Percentiles rank a stretch among this genome's conserved stretches.
These are phyloP conservation scores for Axinella damicornis DNA, from an alignment of 37 sponge, comb jelly and placozoan genomes.

Conservation along the genomic window DNA sequence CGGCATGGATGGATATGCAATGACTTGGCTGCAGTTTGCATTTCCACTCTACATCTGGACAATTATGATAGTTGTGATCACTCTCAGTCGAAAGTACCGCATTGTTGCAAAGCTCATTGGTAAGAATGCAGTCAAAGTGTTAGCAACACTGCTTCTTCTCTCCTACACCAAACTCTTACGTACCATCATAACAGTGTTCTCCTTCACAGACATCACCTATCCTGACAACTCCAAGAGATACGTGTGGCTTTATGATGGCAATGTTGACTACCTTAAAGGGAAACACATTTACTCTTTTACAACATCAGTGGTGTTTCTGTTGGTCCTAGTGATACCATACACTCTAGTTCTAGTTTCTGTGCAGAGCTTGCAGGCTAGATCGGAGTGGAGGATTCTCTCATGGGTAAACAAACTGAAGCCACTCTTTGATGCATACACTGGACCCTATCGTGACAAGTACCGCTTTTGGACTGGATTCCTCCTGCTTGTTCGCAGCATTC, in stretches of 20 bases:
- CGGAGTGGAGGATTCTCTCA: too few species aligned
- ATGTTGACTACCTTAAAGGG: constrained; percentile 9
- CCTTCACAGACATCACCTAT: not conserved
- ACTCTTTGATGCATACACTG: not conserved
- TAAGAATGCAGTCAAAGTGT: constrained; percentile 33
- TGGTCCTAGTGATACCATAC: constrained; percentile 14
- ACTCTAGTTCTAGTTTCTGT: constrained; percentile 9
- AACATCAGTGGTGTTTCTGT: not conserved
- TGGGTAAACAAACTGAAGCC: too few species aligned
- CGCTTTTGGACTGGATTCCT: constrained; percentile 48
- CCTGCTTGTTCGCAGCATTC: not conserved
- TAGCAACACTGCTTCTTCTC: constrained; percentile 48
- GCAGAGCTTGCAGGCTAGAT: not conserved
- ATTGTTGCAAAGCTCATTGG: constrained; percentile 6
- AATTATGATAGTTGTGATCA: constrained; percentile 15
- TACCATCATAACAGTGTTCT: constrained; percentile 15
- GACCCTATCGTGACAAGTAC: not conserved
- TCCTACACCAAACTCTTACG: constrained; percentile 39
- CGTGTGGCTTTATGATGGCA: constrained; percentile 36
- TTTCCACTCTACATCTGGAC: too few species aligned
- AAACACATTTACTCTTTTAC: constrained; percentile 27
- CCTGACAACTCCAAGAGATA: not conserved
- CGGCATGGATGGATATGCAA: too few species aligned
- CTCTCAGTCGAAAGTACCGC: constrained; percentile 12
- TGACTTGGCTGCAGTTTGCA: too few species aligned